Evolutionary conservation across 2,888 invertebrate genomes (phyloP).

Genomic region (Caenorhabditis imperialis): DNA sequence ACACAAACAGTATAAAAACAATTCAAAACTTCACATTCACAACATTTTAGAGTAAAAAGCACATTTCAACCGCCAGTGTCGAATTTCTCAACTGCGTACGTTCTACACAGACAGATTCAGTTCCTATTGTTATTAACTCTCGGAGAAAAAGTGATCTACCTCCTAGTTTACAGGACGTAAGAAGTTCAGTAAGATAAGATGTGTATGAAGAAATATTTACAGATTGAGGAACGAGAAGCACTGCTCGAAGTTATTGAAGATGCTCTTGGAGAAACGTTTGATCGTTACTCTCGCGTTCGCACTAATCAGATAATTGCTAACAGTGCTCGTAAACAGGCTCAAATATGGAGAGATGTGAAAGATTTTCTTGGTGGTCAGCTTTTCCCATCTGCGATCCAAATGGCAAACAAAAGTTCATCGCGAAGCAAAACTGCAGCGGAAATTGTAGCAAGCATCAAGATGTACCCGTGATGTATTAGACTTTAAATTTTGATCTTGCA

Average conservation of each 20-base stretch:
- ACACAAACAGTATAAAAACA: constrained; percentile 51
- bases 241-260: constrained; percentile 72
- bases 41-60: constrained; percentile 37
- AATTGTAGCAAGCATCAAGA: constrained; percentile 63
- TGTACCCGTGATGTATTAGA: constrained; percentile 51
- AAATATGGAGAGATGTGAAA: constrained; percentile 76
- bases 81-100: constrained; percentile 55
- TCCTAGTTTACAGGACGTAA: constrained; percentile 44
- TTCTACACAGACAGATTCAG: constrained; percentile 56
- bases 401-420: constrained; percentile 66
- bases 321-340: constrained; percentile 73
- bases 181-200: no score
- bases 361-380: constrained; percentile 70
- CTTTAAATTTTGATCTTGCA: no score
- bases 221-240: constrained; percentile 70
- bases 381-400: constrained; percentile 69
- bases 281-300: constrained; percentile 70
- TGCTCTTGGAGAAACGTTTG: constrained; percentile 75
- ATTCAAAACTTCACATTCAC: background rate
- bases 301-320: constrained; percentile 74
- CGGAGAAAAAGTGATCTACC: constrained; percentile 51
- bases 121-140: constrained; percentile 48
- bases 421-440: constrained; percentile 59
- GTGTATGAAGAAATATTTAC: no score
- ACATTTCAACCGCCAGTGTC: constrained; percentile 58